A percentile compares a stretch with the other conserved stretches of the same genome.
phyloP scores from a whole-genome alignment of 2,113 vertebrate species.

The Anthoscopus minutus region DNA sequence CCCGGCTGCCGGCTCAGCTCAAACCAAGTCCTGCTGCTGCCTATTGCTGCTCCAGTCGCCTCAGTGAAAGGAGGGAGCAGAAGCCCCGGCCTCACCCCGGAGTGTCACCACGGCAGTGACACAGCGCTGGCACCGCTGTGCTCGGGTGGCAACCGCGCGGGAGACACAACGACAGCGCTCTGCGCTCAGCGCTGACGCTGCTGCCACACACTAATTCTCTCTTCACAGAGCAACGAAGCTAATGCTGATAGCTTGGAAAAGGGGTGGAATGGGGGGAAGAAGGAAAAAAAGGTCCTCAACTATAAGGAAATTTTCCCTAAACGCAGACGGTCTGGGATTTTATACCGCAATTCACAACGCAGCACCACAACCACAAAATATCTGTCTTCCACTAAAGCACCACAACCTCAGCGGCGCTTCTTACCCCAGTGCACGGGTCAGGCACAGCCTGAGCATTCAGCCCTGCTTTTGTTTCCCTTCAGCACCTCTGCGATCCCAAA shows the following conservation, averaged over 20 bases:
- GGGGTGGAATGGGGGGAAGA: fast-evolving
- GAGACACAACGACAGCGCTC: fast-evolving
- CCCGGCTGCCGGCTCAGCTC: not conserved
- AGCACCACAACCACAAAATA: not conserved
- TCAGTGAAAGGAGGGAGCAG: not conserved
- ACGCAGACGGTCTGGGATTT: too few species aligned
- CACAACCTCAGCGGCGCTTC: not conserved
- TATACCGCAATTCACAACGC: not conserved
- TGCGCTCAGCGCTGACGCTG: fast-evolving
- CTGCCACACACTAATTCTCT: fast-evolving
- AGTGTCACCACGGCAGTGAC: not conserved
- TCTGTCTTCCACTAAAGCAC: not conserved
- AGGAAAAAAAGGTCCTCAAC: fast-evolving
- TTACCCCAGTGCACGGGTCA: not conserved
- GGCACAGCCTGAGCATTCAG: not conserved
- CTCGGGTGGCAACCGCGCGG: not conserved
- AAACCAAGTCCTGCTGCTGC: not conserved
- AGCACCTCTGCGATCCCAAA: not conserved
- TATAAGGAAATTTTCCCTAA: not conserved
- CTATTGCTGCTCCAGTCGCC: fast-evolving
- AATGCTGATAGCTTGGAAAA: not conserved
- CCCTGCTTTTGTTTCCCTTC: not conserved
- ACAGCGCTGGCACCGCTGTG: not conserved
- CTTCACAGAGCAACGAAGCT: fast-evolving
- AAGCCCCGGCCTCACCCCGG: not conserved